Evolutionary conservation across 2,797 vertebrate genomes (phyloP).

Genomic region (Anas flavirostris): DNA sequence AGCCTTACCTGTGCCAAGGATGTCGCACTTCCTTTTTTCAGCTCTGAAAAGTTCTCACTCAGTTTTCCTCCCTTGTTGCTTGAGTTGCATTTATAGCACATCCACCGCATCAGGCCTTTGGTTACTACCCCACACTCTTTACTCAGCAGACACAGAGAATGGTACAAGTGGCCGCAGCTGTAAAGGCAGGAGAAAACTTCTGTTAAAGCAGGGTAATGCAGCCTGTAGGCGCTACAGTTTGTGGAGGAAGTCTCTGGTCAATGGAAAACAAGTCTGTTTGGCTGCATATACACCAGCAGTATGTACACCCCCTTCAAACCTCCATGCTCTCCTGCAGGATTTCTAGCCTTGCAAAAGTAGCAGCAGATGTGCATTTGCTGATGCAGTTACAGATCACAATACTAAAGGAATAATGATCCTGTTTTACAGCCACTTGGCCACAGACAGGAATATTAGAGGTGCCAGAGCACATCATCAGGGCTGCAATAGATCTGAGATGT

Average conservation of each 20-base stretch:
- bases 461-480: background rate
- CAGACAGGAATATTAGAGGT: background rate
- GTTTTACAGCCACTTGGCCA: background rate
- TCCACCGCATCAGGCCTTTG: slow-evolving; percentile 85
- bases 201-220: background rate
- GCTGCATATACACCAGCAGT: background rate
- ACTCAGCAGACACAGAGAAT: slow-evolving; percentile 91
- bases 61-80: slow-evolving; percentile 83
- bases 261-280: background rate
- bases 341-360: background rate
- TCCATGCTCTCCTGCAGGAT: background rate
- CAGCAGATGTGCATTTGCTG: background rate
- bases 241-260: background rate
- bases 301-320: fast-evolving
- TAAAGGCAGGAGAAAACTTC: slow-evolving; percentile 1
- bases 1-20: slow-evolving; percentile 88
- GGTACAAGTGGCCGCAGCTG: slow-evolving; percentile 97
- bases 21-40: slow-evolving; percentile 76
- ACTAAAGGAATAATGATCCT: background rate
- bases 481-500: background rate
- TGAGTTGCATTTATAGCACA: slow-evolving; percentile 93
- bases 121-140: slow-evolving; percentile 82
- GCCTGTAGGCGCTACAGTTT: background rate
- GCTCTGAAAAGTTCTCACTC: slow-evolving; percentile 73
- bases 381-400: background rate